These are phyloP conservation scores for Dasypolia templi DNA, from an alignment of 2,888 invertebrate species.

Conservation along the genomic window DNA sequence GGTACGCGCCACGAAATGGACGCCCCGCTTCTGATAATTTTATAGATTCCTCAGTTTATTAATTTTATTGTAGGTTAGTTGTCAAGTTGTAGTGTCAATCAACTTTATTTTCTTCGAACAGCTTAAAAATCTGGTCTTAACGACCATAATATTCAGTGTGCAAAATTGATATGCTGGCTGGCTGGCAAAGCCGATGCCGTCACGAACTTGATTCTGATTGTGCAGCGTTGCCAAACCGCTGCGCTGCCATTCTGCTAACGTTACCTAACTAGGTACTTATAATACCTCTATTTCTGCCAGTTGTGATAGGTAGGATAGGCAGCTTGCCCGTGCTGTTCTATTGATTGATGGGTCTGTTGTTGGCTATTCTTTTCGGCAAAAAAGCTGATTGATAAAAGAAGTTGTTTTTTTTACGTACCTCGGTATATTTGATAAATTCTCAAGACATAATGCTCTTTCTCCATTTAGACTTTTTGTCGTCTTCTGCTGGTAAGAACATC, in stretches of 20 bases:
- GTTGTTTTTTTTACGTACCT: neutral
- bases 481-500: constrained; percentile 12
- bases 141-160: constrained; percentile 62
- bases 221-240: constrained; percentile 70
- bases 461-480: no score
- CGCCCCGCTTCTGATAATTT: constrained; percentile 18
- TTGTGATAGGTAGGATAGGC: constrained; percentile 46
- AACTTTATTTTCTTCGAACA: constrained; percentile 25
- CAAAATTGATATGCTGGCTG: constrained; percentile 59
- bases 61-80: constrained; percentile 2
- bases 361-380: neutral
- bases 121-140: constrained; percentile 20
- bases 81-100: constrained; percentile 19
- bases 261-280: constrained; percentile 33
- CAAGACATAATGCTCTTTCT: neutral
- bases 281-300: constrained; percentile 42
- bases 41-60: neutral
- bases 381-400: neutral
- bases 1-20: constrained; percentile 44
- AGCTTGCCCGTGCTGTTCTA: constrained; percentile 43
- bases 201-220: constrained; percentile 54
- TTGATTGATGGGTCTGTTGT: constrained; percentile 19
- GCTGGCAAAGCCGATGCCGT: constrained; percentile 52
- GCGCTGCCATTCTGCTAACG: constrained; percentile 53
- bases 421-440: no score